Base-by-base conservation (phyloP, 2,888 invertebrate genomes). In the Drymonia ruficornis region DNA sequence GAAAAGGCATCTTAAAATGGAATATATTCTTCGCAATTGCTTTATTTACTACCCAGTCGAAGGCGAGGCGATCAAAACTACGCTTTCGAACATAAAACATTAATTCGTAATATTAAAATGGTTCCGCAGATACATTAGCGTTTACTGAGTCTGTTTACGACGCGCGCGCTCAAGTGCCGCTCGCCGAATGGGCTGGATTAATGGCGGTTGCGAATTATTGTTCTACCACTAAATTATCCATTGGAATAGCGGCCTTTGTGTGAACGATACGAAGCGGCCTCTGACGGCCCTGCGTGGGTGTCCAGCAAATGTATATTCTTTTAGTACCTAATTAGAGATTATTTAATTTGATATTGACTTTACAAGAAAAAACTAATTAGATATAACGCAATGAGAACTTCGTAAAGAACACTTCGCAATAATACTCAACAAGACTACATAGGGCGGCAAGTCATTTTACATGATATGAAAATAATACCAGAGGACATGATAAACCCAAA, bases 201-300 rank as follows among this genome's bases (percentile, higher is more conserved):
- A 75, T 68, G 63, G 65, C 57, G 67, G 58, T 61, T 61, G 55
- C 62, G 54, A 74, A 75, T 72, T 67, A 76, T 70, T 74, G 72
- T 72, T 68, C 61, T 63, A 49, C 58, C 53, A 59, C 59, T 70
- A 70, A 74, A 73, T 70, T 70, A 70, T 69, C 59, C 54, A 67
- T 74, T 55, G 60, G 55, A 52, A 54, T 44, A 55, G 47, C 51
- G 52, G 55, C 59, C 62, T 70, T 65, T 65, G 66, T 64, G 40
- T 40, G 40, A 15, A 40, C 16, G 16, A 9, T 40, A 40, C n/a
- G n/a, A n/a, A n/a, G n/a, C n/a, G n/a, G n/a, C n/a, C 40, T n/a
- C 9, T 9, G 12, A 13, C 12, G 2, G 0, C 36, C 36, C 9
- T 36, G 36, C n/a, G 13, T 36, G n/a, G 1, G n/a, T 4, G 9